Percentiles rank a stretch among this genome's conserved stretches.
Conservation (phyloP, 2,797 vertebrate genomes). For the Sorex maritimensis region DNA sequence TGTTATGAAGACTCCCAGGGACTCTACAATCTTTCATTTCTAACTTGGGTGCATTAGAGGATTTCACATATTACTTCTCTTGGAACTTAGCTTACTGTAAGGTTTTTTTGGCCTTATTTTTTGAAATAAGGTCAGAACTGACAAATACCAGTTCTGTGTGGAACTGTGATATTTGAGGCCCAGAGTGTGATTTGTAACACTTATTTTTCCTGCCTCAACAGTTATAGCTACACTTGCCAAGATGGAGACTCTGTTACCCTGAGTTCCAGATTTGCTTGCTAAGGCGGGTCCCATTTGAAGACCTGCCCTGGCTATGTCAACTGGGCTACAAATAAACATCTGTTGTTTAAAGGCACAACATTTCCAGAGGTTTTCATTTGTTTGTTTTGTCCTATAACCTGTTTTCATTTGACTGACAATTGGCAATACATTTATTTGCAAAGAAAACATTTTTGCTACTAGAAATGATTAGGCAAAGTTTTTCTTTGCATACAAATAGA, state of each 20-base stretch:
- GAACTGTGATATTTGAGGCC: background rate
- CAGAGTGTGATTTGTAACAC: background rate
- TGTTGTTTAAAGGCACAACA: slow-evolving; percentile 6
- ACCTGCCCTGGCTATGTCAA: background rate
- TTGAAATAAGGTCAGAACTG: slow-evolving; percentile 19
- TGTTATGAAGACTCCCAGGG: background rate
- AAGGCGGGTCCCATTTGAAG: background rate
- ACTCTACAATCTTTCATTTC: background rate
- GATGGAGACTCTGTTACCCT: background rate
- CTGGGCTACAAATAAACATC: background rate
- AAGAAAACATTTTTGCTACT: slow-evolving; percentile 72
- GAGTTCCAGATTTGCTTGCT: background rate
- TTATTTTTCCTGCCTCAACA: background rate
- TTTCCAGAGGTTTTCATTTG: background rate
- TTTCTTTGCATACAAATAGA: slow-evolving; percentile 64
- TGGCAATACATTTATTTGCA: slow-evolving; percentile 63
- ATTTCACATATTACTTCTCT: background rate
- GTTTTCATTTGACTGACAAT: slow-evolving; percentile 50
- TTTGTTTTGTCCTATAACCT: background rate
- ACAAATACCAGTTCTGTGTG: background rate
- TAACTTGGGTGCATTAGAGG: background rate
- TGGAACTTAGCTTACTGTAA: background rate
- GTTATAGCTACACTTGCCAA: background rate
- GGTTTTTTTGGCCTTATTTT: too few relatives aligned
- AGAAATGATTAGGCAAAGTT: slow-evolving; percentile 74